These are phyloP conservation scores for Mystacides longicornis DNA, from an alignment of 2,888 invertebrate species.

Conservation along the genomic window DNA sequence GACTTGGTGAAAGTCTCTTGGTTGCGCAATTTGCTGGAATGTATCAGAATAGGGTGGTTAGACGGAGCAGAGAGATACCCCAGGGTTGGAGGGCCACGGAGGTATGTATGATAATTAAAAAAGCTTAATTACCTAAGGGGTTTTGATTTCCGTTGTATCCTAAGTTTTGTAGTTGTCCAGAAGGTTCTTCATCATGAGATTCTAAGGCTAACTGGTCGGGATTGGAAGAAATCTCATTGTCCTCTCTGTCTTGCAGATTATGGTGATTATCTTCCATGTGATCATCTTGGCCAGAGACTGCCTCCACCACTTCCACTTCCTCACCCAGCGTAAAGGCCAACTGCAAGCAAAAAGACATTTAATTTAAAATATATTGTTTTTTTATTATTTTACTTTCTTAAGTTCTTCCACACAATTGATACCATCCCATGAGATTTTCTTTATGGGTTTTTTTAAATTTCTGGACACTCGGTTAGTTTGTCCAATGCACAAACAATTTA, in stretches of 20 bases:
- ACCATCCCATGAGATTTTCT: too few species aligned
- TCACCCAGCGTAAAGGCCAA: conserved; percentile 20
- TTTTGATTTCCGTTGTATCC: conserved; percentile 46
- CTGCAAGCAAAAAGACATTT: conserved; percentile 16
- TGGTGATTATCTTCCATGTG: conserved; percentile 17
- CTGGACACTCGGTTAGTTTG: too few species aligned
- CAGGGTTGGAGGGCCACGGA: too few species aligned
- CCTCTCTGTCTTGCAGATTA: conserved; percentile 22
- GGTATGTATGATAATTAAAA: too few species aligned
- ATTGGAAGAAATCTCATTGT: conserved; percentile 21
- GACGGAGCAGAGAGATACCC: too few species aligned
- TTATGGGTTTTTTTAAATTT: too few species aligned
- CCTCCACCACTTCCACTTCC: conserved; percentile 23
- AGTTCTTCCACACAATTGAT: background rate
- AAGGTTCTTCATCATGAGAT: conserved; percentile 55
- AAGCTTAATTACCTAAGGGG: conserved; percentile 29
- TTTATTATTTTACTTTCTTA: background rate
- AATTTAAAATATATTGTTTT: too few species aligned
- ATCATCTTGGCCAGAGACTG: conserved; percentile 23
- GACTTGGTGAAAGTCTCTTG: too few species aligned
- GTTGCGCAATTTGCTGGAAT: too few species aligned
- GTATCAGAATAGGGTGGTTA: too few species aligned
- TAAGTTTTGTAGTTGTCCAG: conserved; percentile 37
- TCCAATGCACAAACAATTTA: too few species aligned
- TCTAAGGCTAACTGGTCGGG: conserved; percentile 66